These are phyloP conservation scores for Solen grandis DNA, from an alignment of 1,140 invertebrate species.

Conservation along the genomic window DNA sequence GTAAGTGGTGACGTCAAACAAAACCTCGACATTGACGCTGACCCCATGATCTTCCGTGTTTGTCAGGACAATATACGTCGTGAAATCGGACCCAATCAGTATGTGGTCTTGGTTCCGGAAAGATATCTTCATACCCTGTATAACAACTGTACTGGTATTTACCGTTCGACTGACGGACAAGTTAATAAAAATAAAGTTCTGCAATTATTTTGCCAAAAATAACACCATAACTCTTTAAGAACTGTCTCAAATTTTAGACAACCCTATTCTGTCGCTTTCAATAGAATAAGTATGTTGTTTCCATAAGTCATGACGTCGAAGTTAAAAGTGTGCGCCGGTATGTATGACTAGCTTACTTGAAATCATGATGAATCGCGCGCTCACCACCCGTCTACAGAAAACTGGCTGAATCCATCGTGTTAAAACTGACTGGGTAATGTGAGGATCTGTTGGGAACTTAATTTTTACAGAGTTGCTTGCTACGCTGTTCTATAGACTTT, in stretches of 20 bases:
- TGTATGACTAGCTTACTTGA: no score
- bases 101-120: slow-evolving; percentile 12
- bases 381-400: no score
- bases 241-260: not conserved
- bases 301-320: no score
- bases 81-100: slow-evolving; percentile 21
- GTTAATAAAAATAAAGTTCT: not conserved
- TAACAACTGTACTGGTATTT: slow-evolving; percentile 4
- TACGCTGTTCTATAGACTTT: no score
- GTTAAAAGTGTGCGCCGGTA: no score
- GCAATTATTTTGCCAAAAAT: not conserved
- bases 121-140: slow-evolving; percentile 30
- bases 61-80: not conserved
- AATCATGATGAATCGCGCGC: no score
- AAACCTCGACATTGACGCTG: not conserved
- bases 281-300: not conserved
- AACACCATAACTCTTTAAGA: not conserved
- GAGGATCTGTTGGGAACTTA: no score
- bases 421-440: no score
- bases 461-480: no score
- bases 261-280: not conserved
- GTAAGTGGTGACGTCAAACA: slow-evolving; percentile 47
- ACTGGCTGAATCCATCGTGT: no score
- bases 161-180: not conserved
- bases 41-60: not conserved